Evolutionary conservation across 2,113 vertebrate species (phyloP).

Genomic region (Uria lomvia): DNA sequence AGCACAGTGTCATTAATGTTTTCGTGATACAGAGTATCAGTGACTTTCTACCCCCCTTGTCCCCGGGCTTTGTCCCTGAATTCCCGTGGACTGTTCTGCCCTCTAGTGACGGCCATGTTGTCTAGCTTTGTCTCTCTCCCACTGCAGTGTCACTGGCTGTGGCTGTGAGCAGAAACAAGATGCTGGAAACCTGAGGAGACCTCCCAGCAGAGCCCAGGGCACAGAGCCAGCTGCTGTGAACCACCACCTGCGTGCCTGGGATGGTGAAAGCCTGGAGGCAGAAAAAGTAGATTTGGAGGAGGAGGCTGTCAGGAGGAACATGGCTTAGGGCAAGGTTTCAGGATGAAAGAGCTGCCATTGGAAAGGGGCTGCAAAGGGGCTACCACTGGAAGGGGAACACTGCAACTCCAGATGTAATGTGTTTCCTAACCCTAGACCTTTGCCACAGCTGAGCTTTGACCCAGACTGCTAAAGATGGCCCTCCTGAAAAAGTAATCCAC

Average conservation of each 20-base stretch:
- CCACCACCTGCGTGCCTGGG: no score
- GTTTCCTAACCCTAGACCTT: background rate
- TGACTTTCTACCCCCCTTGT: no score
- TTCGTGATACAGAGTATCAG: fast-evolving
- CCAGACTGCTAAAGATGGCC: background rate
- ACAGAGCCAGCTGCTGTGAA: background rate
- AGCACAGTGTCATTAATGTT: fast-evolving
- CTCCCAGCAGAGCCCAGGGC: background rate
- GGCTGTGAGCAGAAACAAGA: background rate
- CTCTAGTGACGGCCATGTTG: background rate
- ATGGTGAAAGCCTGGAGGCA: background rate
- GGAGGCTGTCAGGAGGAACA: background rate
- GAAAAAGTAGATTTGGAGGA: background rate
- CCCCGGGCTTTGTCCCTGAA: background rate
- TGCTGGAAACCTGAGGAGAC: fast-evolving
- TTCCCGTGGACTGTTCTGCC: background rate
- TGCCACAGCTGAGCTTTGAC: background rate
- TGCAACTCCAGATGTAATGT: background rate
- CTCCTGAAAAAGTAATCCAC: background rate
- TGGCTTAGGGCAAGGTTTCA: background rate
- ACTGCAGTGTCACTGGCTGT: fast-evolving
- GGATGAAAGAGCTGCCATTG: background rate
- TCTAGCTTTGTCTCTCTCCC: background rate
- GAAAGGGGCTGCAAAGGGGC: background rate
- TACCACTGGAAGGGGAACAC: background rate